Evolutionary conservation across 2,797 vertebrate species (phyloP).

Genomic region (Pempheris klunzingeri): DNA sequence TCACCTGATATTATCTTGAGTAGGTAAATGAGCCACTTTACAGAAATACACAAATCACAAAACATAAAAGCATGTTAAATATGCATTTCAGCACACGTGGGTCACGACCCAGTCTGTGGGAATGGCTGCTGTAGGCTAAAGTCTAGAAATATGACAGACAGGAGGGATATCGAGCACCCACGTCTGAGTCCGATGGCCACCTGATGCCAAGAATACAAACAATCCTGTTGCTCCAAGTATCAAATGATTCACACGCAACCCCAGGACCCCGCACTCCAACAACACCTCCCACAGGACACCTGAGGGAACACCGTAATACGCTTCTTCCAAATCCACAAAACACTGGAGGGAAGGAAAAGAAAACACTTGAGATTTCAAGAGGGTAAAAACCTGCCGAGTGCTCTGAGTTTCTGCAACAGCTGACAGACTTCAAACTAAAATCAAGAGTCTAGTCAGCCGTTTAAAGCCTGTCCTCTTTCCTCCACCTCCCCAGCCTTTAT

Average conservation of each 20-base stretch:
- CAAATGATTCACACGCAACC: slow-evolving; percentile 16
- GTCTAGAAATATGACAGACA: slow-evolving; percentile 53
- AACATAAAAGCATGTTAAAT: no score
- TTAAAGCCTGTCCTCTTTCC: slow-evolving; percentile 30
- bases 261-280: background rate
- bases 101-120: no score
- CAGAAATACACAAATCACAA: no score
- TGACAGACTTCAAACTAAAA: slow-evolving; percentile 45
- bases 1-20: no score
- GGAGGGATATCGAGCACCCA: slow-evolving; percentile 18
- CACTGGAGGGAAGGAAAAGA: slow-evolving; percentile 22
- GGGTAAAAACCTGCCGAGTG: slow-evolving; percentile 28
- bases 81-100: no score
- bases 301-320: background rate
- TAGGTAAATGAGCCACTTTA: no score
- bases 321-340: slow-evolving; percentile 31
- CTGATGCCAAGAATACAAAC: slow-evolving; percentile 45
- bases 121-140: background rate
- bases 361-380: slow-evolving; percentile 17
- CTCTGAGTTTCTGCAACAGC: slow-evolving; percentile 47
- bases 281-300: slow-evolving; percentile 12
- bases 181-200: slow-evolving; percentile 15
- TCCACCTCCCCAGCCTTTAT: slow-evolving; percentile 25
- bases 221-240: slow-evolving; percentile 21
- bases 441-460: slow-evolving; percentile 17